Conservation (phyloP, 2,888 invertebrate genomes). For the Drosophila lutescens region DNA sequence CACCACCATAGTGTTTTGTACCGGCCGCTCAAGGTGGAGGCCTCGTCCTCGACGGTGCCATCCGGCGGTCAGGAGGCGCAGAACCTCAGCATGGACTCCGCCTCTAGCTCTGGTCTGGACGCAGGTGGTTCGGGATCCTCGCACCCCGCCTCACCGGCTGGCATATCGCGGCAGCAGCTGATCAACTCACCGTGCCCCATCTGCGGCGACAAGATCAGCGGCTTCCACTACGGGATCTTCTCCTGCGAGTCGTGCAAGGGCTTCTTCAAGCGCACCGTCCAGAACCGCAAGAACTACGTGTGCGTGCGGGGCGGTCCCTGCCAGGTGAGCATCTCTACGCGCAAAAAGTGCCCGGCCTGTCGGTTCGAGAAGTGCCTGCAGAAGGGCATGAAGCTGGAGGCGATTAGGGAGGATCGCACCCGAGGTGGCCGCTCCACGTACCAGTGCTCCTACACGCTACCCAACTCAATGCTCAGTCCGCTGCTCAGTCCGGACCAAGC, state of each 20-base stretch:
- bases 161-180: constrained; percentile 94
- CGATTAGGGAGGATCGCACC: constrained; percentile 97
- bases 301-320: constrained; percentile 96
- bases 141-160: constrained; percentile 86
- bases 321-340: constrained; percentile 95
- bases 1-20: constrained; percentile 86
- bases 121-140: constrained; percentile 53
- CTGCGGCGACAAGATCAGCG: constrained; percentile 97
- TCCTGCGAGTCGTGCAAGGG: constrained; percentile 99
- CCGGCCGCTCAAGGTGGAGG: constrained; percentile 83
- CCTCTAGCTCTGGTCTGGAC: constrained; percentile 29
- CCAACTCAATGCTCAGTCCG: constrained; percentile 87
- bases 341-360: constrained; percentile 98
- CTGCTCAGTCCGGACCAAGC: constrained; percentile 85
- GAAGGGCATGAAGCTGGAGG: constrained; percentile 98
- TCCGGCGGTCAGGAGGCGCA: constrained; percentile 68
- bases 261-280: constrained; percentile 99
- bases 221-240: constrained; percentile 99
- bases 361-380: constrained; percentile 97
- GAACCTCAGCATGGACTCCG: constrained; percentile 78
- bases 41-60: constrained; percentile 18
- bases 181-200: constrained; percentile 98
- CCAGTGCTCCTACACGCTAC: constrained; percentile 96
- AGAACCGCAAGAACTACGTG: constrained; percentile 98
- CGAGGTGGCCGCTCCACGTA: constrained; percentile 98